Evolutionary conservation across 2,113 vertebrate genomes (phyloP), one percentile per base, ranked within the genome.

Genomic region (Osmerus mordax): DNA sequence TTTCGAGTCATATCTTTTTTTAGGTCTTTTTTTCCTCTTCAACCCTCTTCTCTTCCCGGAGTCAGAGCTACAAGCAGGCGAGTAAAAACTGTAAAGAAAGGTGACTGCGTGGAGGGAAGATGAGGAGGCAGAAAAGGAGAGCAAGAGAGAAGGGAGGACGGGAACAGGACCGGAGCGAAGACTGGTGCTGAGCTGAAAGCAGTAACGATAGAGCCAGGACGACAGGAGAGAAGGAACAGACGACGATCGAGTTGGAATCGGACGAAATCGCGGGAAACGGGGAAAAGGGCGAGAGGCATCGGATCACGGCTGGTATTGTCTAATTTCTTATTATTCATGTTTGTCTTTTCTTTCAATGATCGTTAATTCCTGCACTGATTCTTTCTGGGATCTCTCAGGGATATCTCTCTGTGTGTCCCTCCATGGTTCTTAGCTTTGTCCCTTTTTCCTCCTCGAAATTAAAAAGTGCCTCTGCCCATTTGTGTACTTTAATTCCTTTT

Each of bases 161-260:
- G 29, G 53, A 19, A 53, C 56, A 66, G 55, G 85, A 81, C 76
- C 79, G 80, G 84, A 85, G 81, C 72, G 83, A 86, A 81, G 74
- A 82, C 80, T 89, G 89, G 87, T 85, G 87, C 73, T 78, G 83
- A 78, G 75, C 78, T 83, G 77, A 82, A 70, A 83, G 86, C 25
- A 28, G 25, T 28, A 28, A 84, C 83, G 73, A 78, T 78, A 82
- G 76, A 72, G 69, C 82, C 82, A 87, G 67, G 78, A 77, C 78
- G 87, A 85, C 69, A 78, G 68, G 74, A 72, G 77, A 68, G 76
- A 68, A 87, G 71, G 74, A 87, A 64, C 29, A 51, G 75, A 61
- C 62, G 77, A 77, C 68, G 61, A 77, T 83, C 81, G 82, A 87
- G 78, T 79, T 84, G 83, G 80, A 84, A 73, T 81, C 72, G 11